Base-by-base conservation (phyloP, 2,797 vertebrate genomes). In the Anisognathus igniventris region DNA sequence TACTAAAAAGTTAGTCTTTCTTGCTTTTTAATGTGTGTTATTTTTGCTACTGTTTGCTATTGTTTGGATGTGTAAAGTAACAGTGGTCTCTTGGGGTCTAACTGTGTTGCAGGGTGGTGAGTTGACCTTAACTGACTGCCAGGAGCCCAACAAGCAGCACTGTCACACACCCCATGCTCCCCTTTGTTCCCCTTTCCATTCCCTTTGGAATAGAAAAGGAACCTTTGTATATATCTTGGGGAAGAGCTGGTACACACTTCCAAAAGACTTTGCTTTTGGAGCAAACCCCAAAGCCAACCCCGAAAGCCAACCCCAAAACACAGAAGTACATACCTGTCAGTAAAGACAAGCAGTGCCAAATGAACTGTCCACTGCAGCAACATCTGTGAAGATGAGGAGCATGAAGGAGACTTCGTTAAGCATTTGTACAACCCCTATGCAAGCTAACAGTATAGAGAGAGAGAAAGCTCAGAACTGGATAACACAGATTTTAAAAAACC, bases 191-290 rank as follows among this genome's bases (percentile, higher is more conserved):
- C 6, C 12, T 44, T 53, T 31, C 17, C 0, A 0, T 21, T 65
- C 40, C 27, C 40, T 45, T 31, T 51, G 48, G 42, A 66, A 47
- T 31, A 30, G 48, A 27, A 48, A 70, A 89, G 2, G 16, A 28
- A 2, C 4, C 27, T 58, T 37, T 42, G 30, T 3, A n/a, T 4
- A 4, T 17, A 2, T 3, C 14, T 33, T 9, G 5, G 15, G 7
- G 27, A 30, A 35, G 18, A 47, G 24, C 27, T 19, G 18, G 6
- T n/a, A 10, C 8, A 9, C 4, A 25, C 24, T 42, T 31, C n/a
- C 40, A 19, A 68, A 62, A 57, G 15, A 4, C n/a, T 24, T 56
- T 35, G n/a, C 15, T 57, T 23, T 56, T 23, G n/a, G n/a, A 33
- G n/a, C n/a, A 33, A 56, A 56, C 14, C 21, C 53, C n/a, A 16